phyloP scores from a whole-genome alignment of 2,888 invertebrate genomes.

The Eueremaeus valkanovi region DNA sequence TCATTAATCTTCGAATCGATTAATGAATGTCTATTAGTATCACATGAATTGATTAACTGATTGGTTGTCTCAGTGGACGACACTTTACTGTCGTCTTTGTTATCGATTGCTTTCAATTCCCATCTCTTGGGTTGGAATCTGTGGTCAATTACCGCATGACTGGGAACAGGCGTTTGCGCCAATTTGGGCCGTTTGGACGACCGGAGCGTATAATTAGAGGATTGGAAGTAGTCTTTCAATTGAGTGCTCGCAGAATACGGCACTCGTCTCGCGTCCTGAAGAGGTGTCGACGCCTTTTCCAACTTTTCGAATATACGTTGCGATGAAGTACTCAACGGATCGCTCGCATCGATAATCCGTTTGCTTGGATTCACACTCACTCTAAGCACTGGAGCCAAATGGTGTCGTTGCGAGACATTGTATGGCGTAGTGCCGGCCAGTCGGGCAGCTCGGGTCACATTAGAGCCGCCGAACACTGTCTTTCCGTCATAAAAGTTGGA shows the following conservation, averaged over 20 bases:
- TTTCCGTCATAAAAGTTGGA: conserved; percentile 51
- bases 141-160: conserved; percentile 39
- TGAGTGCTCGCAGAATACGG: neutral
- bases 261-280: conserved; percentile 39
- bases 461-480: conserved; percentile 52
- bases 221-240: conserved; percentile 12
- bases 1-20: conserved; percentile 3
- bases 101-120: neutral
- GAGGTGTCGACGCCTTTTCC: conserved; percentile 54
- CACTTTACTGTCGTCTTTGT: neutral
- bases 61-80: neutral
- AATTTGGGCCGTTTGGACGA: conserved; percentile 54
- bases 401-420: conserved; percentile 38
- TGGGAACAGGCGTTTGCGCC: conserved; percentile 53
- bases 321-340: conserved; percentile 65
- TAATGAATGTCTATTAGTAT: conserved; percentile 6
- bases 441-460: conserved; percentile 46
- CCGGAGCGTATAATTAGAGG: conserved; percentile 46
- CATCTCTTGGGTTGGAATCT: conserved; percentile 25
- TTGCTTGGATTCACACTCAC: neutral
- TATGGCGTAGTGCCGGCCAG: conserved; percentile 48
- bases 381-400: conserved; percentile 1
- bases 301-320: conserved; percentile 72
- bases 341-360: neutral
- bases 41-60: conserved; percentile 19